phyloP scores from a whole-genome alignment of 2,113 vertebrate species.

The Isurus oxyrinchus region DNA sequence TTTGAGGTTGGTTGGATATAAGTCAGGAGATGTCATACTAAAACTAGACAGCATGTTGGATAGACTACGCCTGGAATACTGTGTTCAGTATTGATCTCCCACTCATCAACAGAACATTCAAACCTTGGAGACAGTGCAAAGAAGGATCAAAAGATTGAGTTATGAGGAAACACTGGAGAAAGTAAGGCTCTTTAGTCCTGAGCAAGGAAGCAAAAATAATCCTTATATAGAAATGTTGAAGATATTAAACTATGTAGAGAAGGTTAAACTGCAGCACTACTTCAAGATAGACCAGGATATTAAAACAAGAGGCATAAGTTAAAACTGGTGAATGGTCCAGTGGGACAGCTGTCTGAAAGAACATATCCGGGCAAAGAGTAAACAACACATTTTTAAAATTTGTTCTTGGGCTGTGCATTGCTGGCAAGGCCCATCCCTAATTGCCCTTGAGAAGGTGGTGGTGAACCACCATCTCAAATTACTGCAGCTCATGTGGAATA shows the following conservation, averaged over 20 bases:
- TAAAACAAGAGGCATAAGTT: neutral
- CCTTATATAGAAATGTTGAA: neutral
- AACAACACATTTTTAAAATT: neutral
- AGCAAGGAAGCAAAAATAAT: neutral
- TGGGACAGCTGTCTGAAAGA: neutral
- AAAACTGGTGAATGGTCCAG: neutral
- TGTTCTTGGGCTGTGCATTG: neutral
- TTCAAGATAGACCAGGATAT: neutral
- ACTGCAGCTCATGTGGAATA: neutral
- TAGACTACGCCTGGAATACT: neutral
- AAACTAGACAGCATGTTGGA: neutral
- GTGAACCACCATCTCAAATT: neutral
- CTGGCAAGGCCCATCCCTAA: neutral
- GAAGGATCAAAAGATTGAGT: neutral
- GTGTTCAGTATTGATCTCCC: neutral
- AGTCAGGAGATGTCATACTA: neutral
- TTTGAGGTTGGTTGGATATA: neutral
- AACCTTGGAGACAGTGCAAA: neutral
- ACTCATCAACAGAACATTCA: neutral
- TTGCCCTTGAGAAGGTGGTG: neutral
- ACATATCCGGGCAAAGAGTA: neutral
- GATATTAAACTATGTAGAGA: neutral
- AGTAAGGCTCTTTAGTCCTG: neutral
- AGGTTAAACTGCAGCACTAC: neutral
- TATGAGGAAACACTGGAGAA: neutral